Conservation (phyloP, 2,113 vertebrate genomes). For the Serilophus lunatus region DNA sequence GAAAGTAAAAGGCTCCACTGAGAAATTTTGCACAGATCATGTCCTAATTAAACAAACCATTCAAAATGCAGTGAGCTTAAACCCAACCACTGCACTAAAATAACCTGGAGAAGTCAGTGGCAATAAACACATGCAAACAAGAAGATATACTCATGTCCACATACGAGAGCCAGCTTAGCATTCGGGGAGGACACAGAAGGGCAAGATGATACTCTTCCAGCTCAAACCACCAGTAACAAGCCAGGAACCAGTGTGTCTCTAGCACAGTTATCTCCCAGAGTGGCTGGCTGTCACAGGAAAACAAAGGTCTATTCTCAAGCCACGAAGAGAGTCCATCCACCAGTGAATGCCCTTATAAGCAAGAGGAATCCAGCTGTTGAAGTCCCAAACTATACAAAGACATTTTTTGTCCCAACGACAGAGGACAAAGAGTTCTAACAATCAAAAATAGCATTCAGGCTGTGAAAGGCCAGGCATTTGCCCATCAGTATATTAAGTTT, state of each 20-base stretch:
- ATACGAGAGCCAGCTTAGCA: not conserved
- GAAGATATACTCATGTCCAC: not conserved
- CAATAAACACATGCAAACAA: not conserved
- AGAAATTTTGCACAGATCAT: not conserved
- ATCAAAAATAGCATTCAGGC: constrained; percentile 23
- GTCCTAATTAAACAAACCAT: not conserved
- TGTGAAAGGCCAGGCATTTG: constrained; percentile 1
- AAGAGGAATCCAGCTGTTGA: constrained; percentile 41
- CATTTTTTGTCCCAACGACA: constrained; percentile 10
- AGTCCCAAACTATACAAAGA: constrained; percentile 21
- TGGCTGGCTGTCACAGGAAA: not conserved
- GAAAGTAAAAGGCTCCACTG: not conserved
- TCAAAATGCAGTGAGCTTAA: not conserved
- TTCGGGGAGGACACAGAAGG: not conserved
- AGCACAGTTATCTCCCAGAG: not conserved
- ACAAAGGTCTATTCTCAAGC: constrained; percentile 26
- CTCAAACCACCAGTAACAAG: not conserved
- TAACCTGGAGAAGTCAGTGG: not conserved
- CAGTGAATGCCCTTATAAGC: constrained; percentile 55
- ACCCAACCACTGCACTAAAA: not conserved
- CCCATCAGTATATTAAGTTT: constrained; percentile 21
- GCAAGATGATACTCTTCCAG: not conserved
- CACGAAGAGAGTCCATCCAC: not conserved
- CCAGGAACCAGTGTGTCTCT: not conserved
- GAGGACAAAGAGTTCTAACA: constrained; percentile 30